phyloP scores from a whole-genome alignment of 2,113 vertebrate genomes.

The Upupa epops region DNA sequence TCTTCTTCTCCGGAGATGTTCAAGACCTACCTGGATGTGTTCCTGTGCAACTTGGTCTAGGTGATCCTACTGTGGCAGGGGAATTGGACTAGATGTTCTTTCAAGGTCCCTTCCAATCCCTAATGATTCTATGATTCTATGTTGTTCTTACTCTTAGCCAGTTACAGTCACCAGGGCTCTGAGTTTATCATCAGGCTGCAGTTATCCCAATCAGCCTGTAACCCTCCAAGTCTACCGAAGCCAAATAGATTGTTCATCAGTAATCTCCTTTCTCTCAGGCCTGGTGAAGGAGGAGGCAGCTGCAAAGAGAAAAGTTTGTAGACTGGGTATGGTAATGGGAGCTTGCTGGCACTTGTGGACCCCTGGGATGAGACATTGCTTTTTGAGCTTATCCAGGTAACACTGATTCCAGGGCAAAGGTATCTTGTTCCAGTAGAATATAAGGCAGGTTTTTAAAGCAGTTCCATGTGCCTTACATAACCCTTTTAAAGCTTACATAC shows the following conservation, averaged over 20 bases:
- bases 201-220: neutral
- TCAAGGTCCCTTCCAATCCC: no score
- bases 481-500: accelerated
- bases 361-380: accelerated
- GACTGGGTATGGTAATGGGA: neutral
- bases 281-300: accelerated
- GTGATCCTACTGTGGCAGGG: no score
- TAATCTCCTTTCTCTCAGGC: accelerated
- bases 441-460: neutral
- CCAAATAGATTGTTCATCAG: accelerated
- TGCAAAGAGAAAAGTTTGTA: neutral
- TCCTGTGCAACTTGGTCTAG: no score
- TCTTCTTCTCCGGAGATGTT: no score
- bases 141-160: neutral
- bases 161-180: neutral
- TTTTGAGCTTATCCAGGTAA: neutral
- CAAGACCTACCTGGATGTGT: no score
- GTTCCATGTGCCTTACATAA: neutral
- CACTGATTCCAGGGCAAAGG: neutral
- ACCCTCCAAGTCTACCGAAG: neutral
- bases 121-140: no score
- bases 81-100: no score
- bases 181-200: neutral
- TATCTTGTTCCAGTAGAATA: neutral
- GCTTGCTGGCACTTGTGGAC: accelerated